Percentiles rank a stretch among this genome's conserved stretches.
Evolutionary conservation across 2,113 vertebrate genomes (phyloP).

Genomic region (Pachypanchax playfairii): DNA sequence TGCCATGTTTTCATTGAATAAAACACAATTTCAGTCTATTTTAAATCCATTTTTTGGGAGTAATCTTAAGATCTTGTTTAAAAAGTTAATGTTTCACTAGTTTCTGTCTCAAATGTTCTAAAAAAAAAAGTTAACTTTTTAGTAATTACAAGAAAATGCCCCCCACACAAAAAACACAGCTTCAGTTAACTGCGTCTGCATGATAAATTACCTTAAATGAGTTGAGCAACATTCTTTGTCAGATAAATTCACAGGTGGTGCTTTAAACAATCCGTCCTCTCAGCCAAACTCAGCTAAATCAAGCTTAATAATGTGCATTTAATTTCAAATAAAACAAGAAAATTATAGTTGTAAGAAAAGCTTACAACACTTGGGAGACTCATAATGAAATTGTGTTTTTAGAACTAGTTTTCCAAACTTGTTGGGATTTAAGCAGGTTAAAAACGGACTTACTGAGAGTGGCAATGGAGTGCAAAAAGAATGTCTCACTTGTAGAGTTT

Average conservation of each 20-base stretch:
- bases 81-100: not conserved
- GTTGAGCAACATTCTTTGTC: conserved; percentile 24
- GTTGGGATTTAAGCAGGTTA: not conserved
- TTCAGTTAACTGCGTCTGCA: conserved; percentile 18
- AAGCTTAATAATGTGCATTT: not conserved
- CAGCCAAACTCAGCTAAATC: not conserved
- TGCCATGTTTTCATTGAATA: not conserved
- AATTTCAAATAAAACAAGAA: conserved; percentile 11
- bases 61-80: not conserved
- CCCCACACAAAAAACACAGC: not conserved
- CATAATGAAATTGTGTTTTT: conserved; percentile 13
- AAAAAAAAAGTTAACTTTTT: not conserved
- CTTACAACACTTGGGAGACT: conserved; percentile 13
- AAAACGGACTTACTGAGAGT: not conserved
- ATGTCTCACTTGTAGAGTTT: conserved; percentile 25
- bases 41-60: not conserved
- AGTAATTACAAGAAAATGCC: not conserved
- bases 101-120: not conserved
- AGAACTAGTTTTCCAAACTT: not conserved
- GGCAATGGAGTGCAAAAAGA: conserved; percentile 37
- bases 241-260: conserved; percentile 17
- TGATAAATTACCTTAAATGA: conserved; percentile 8
- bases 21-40: not conserved
- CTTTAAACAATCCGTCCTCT: conserved; percentile 15
- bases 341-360: conserved; percentile 12